A percentile compares a stretch with the other conserved stretches of the same genome.
phyloP scores from a whole-genome alignment of 2,113 vertebrate species.

The Columba livia region DNA sequence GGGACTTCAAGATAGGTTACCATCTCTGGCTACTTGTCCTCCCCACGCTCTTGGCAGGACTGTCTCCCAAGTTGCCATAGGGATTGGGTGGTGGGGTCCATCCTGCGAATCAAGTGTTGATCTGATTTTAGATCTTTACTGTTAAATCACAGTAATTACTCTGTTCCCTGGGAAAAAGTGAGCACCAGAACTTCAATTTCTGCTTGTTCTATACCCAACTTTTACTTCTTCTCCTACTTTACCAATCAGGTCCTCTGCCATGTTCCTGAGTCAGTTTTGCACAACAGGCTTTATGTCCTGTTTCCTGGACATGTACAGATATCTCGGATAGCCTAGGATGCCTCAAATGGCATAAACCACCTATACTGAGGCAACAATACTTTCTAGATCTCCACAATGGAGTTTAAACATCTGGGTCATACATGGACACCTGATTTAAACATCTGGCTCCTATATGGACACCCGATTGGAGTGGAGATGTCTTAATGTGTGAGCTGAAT shows the following conservation, averaged over 20 bases:
- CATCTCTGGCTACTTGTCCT: neutral
- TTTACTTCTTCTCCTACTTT: neutral
- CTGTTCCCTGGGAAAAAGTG: neutral
- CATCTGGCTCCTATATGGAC: rapidly evolving
- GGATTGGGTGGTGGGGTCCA: neutral
- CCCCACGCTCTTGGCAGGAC: neutral
- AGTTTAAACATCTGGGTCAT: neutral
- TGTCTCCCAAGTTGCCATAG: neutral
- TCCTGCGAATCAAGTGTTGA: neutral
- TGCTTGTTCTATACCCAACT: neutral
- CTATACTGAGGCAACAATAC: neutral
- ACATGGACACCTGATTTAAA: neutral
- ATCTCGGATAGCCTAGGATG: neutral
- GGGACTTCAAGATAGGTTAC: neutral
- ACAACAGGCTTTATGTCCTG: neutral
- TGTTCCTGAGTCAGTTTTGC: neutral
- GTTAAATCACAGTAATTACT: neutral
- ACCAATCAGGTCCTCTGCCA: neutral
- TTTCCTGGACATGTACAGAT: neutral
- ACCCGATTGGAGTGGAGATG: neutral
- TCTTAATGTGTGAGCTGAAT: neutral
- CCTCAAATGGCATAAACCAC: neutral
- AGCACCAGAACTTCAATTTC: neutral
- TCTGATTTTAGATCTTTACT: neutral
- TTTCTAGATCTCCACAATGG: neutral